Conservation (phyloP, 2,113 vertebrate species). For the Opisthocomus hoazin region DNA sequence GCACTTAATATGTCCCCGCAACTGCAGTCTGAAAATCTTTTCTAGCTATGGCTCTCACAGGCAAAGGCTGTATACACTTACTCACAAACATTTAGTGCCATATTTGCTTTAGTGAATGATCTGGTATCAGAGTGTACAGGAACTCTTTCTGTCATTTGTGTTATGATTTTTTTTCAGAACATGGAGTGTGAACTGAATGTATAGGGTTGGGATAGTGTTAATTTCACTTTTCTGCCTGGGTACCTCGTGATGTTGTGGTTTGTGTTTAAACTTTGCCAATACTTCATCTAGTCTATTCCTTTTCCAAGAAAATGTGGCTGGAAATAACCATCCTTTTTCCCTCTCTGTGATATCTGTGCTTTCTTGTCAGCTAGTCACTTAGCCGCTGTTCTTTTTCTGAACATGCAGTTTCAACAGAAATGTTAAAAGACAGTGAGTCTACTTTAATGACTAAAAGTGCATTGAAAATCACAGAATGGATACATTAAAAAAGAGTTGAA, state of each 20-base stretch:
- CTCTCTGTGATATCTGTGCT: not conserved
- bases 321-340: not conserved
- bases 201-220: not conserved
- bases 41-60: not conserved
- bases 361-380: slow-evolving; percentile 7
- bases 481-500: not conserved
- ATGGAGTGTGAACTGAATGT: not conserved
- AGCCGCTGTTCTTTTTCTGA: not conserved
- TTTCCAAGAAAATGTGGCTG: not conserved
- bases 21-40: not conserved
- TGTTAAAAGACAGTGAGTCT: not conserved
- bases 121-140: not conserved
- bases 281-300: not conserved
- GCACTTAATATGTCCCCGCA: not conserved
- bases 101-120: not conserved
- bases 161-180: not conserved
- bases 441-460: not conserved
- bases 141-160: not conserved
- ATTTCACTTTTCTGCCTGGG: not conserved
- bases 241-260: not conserved
- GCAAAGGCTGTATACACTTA: not conserved
- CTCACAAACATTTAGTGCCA: not conserved
- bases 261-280: not conserved
- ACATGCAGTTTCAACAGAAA: slow-evolving; percentile 31
- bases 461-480: not conserved